Conservation (phyloP, 2,113 vertebrate species). For the Oxyura jamaicensis region DNA sequence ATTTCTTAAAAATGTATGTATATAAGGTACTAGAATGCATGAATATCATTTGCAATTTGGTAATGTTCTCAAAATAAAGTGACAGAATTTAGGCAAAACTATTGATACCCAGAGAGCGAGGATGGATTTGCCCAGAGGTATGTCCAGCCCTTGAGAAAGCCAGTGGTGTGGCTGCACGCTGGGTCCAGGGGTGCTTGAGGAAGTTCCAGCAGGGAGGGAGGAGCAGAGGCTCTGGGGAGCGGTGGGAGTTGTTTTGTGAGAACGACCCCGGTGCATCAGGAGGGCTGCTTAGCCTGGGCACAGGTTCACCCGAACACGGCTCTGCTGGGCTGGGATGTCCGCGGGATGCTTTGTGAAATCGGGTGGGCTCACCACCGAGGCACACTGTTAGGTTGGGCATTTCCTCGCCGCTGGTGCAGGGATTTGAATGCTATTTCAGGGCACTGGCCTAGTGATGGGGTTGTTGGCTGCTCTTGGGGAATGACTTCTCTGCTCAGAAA, state of each 20-base stretch:
- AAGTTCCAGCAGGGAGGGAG: background rate
- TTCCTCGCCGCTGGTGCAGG: background rate
- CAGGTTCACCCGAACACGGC: background rate
- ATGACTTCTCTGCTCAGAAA: background rate
- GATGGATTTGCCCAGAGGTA: background rate
- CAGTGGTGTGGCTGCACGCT: background rate
- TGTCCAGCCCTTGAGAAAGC: background rate
- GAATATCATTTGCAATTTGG: background rate
- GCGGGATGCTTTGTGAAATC: background rate
- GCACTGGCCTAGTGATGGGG: background rate
- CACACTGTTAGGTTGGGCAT: background rate
- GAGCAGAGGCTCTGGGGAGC: background rate
- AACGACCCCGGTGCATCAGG: background rate
- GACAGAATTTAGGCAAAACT: background rate
- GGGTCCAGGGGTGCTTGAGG: background rate
- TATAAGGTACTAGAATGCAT: background rate
- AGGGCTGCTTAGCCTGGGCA: background rate
- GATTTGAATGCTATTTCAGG: background rate
- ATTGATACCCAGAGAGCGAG: background rate
- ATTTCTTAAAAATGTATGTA: background rate
- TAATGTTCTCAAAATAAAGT: background rate
- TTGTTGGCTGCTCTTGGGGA: background rate
- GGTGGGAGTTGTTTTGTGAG: background rate
- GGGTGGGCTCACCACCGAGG: background rate
- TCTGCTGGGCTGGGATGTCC: background rate